phyloP scores from a whole-genome alignment of 2,113 vertebrate genomes.

The Lamprologus speciosus region DNA sequence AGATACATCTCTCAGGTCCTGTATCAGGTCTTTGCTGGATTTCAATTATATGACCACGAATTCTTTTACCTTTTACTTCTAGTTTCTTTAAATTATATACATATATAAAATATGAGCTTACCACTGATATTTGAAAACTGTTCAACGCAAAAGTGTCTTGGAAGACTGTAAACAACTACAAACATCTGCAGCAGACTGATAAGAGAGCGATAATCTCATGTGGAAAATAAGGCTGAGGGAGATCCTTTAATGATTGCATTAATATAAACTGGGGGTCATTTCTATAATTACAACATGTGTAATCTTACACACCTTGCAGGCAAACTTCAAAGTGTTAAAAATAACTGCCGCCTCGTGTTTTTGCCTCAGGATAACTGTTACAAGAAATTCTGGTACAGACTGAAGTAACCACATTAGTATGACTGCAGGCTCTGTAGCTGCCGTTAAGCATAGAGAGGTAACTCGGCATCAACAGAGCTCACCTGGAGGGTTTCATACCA shows the following conservation, averaged over 20 bases:
- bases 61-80: neutral
- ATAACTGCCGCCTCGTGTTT: neutral
- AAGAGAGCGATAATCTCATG: neutral
- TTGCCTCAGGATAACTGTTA: neutral
- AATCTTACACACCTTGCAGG: neutral
- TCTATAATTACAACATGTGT: neutral
- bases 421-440: neutral
- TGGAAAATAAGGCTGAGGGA: neutral
- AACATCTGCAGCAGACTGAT: neutral
- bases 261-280: neutral
- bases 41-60: fast-evolving
- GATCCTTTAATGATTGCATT: neutral
- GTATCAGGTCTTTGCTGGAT: neutral
- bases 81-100: neutral
- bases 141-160: fast-evolving
- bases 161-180: neutral
- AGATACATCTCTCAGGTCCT: neutral
- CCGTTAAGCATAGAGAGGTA: neutral
- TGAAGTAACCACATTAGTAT: neutral
- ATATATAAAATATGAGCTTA: neutral
- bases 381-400: neutral
- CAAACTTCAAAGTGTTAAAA: neutral
- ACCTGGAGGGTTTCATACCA: neutral
- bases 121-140: neutral
- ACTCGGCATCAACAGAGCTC: neutral